Percentiles rank a stretch among this genome's conserved stretches.
These are phyloP conservation scores for Rafetus swinhoei DNA, from an alignment of 2,113 vertebrate genomes.

Conservation along the genomic window DNA sequence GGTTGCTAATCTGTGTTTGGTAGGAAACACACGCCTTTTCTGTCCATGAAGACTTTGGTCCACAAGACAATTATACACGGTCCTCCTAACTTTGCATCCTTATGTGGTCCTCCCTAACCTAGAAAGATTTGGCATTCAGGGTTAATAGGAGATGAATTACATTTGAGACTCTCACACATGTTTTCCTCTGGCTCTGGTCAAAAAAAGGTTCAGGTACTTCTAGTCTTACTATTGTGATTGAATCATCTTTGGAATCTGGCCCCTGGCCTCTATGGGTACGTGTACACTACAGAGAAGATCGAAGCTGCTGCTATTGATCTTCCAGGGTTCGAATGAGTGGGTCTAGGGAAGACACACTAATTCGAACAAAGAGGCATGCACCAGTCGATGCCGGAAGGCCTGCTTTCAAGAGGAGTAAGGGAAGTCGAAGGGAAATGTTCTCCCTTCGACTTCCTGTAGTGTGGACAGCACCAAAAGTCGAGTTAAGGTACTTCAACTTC, in stretches of 20 bases:
- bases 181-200: slow-evolving; percentile 16
- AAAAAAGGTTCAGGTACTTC: not conserved
- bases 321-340: too few relatives aligned
- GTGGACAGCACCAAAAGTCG: too few relatives aligned
- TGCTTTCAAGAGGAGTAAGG: too few relatives aligned
- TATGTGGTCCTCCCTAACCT: slow-evolving; percentile 29
- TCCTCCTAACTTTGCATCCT: slow-evolving; percentile 11
- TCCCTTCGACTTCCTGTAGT: too few relatives aligned
- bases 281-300: too few relatives aligned
- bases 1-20: not conserved
- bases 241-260: slow-evolving; percentile 3
- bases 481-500: too few relatives aligned
- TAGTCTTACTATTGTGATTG: slow-evolving; percentile 7
- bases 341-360: too few relatives aligned
- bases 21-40: not conserved
- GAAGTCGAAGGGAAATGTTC: too few relatives aligned
- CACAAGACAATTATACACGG: not conserved
- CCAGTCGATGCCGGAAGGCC: too few relatives aligned
- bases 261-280: accelerated
- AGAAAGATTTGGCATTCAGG: slow-evolving; percentile 41
- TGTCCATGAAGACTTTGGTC: slow-evolving; percentile 20
- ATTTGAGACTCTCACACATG: not conserved
- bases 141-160: slow-evolving; percentile 29
- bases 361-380: too few relatives aligned
- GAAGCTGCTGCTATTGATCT: too few relatives aligned